A percentile compares a stretch with the other conserved stretches of the same genome.
These are phyloP conservation scores for Octopus sinensis DNA, from an alignment of 1,140 invertebrate species.

Conservation along the genomic window DNA sequence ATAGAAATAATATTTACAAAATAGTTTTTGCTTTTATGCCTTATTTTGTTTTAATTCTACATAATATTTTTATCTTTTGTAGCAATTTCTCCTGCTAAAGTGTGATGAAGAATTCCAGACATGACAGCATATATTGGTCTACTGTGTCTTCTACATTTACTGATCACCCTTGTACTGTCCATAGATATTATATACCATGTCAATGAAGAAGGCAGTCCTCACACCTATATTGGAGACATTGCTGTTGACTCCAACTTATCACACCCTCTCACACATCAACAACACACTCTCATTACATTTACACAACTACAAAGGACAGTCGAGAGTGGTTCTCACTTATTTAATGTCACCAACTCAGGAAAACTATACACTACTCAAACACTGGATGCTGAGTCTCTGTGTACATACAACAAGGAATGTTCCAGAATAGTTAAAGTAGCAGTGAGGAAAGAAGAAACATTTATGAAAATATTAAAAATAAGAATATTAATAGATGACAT, in stretches of 20 bases:
- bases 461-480: conserved; percentile 19
- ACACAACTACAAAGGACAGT: background rate
- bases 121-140: too few relatives aligned
- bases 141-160: too few relatives aligned
- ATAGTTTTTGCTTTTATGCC: too few relatives aligned
- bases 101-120: too few relatives aligned
- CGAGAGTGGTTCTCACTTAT: too few relatives aligned
- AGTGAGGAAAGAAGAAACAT: conserved; percentile 23
- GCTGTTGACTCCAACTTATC: conserved; percentile 30
- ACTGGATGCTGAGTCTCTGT: conserved; percentile 37
- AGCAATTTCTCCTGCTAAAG: too few relatives aligned
- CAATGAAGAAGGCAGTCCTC: conserved; percentile 24
- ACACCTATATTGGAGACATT: conserved; percentile 37
- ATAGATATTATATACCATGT: conserved; percentile 30
- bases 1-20: too few relatives aligned
- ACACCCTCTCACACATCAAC: too few relatives aligned
- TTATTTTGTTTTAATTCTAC: too few relatives aligned
- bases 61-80: too few relatives aligned
- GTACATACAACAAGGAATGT: conserved; percentile 39
- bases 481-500: conserved; percentile 69
- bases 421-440: conserved; percentile 34
- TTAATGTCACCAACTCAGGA: too few relatives aligned
- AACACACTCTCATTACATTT: background rate
- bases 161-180: background rate
- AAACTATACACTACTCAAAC: conserved; percentile 64